A percentile compares a stretch with the other conserved stretches of the same genome.
These are phyloP conservation scores for Keiferia lycopersicella DNA, from an alignment of 2,888 invertebrate species.

Conservation along the genomic window DNA sequence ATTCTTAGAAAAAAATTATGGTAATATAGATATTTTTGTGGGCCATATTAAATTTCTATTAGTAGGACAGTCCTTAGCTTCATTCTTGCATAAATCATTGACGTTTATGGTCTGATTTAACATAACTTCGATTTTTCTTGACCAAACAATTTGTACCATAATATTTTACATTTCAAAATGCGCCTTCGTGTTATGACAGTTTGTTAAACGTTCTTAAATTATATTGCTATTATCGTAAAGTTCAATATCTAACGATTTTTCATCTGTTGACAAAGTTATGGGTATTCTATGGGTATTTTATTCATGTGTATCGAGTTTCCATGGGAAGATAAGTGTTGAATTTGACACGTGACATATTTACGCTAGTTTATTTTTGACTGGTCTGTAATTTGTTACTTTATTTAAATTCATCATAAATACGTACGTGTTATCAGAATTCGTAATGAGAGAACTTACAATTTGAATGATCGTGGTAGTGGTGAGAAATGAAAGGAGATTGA, in stretches of 20 bases:
- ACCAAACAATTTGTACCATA: constrained; percentile 48
- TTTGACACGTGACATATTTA: constrained; percentile 31
- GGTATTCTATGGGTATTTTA: constrained; percentile 32
- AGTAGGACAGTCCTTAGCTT: background rate
- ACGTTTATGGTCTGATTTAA: constrained; percentile 23
- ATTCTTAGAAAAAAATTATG: background rate
- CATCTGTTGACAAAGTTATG: constrained; percentile 51
- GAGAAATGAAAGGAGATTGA: background rate
- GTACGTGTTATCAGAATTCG: background rate
- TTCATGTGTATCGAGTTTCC: constrained; percentile 30
- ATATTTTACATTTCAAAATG: constrained; percentile 52
- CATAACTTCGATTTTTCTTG: constrained; percentile 22
- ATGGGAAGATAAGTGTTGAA: constrained; percentile 34
- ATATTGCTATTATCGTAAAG: constrained; percentile 48
- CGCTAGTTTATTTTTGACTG: constrained; percentile 13
- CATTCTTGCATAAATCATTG: constrained; percentile 6
- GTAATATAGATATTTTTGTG: background rate
- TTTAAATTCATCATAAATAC: constrained; percentile 12
- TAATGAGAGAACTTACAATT: constrained; percentile 11
- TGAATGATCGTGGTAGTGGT: background rate
- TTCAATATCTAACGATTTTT: constrained; percentile 48
- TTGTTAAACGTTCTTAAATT: constrained; percentile 49
- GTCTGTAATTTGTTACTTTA: constrained; percentile 19
- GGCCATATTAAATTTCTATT: background rate
- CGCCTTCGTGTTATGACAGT: constrained; percentile 51